Base-by-base conservation (phyloP, 2,888 invertebrate species). In the Amphipyra tragopoginis region DNA sequence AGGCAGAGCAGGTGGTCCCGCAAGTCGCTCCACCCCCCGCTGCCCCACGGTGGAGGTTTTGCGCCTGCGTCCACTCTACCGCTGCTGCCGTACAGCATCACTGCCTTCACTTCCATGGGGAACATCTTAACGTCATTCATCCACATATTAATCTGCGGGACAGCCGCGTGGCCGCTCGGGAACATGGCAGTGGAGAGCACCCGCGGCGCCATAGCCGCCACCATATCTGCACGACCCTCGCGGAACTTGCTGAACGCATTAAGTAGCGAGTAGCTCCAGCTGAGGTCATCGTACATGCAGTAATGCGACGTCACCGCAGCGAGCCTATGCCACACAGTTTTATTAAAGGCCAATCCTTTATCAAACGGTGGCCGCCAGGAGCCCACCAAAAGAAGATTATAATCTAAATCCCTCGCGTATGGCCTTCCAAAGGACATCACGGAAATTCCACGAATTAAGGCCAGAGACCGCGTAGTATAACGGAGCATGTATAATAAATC, bases 261-360 rank as follows among this genome's bases (percentile, higher is more conserved):
- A 55, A 79, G 58, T 69, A 90, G 60, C 29, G 90, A 90, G 62
- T 83, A 81, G 56, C 87, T 86, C 90, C 90, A 90, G 60, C 85
- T 86, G 51, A 70, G 58, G 60, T 90, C 90, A 45, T 87, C 76
- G 68, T 85, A 84, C 63, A 74, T 67, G 60, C 90, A 90, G 71
- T 74, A 90, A 29, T 69, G 59, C 2, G 66, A 49, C 2, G 83
- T 64, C 9, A 72, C 56, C 5, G 61, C 52, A 2, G 48, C 11
- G 1, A 90, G 82, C 43, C 76, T 81, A 7, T 58, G 65, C 90
- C 90, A 90, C 14, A 80, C 65, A 2, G 80, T 81, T 47, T 57
- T 77, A 63, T 90, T 88, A 55, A 90, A 87, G 2, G 89, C 84
- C 8, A 90, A 60, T 8, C 89, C 90, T 29, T 72, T 65, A 51